These are phyloP conservation scores for Acipenser oxyrinchus DNA, from an alignment of 2,797 vertebrate genomes.

Conservation along the genomic window DNA sequence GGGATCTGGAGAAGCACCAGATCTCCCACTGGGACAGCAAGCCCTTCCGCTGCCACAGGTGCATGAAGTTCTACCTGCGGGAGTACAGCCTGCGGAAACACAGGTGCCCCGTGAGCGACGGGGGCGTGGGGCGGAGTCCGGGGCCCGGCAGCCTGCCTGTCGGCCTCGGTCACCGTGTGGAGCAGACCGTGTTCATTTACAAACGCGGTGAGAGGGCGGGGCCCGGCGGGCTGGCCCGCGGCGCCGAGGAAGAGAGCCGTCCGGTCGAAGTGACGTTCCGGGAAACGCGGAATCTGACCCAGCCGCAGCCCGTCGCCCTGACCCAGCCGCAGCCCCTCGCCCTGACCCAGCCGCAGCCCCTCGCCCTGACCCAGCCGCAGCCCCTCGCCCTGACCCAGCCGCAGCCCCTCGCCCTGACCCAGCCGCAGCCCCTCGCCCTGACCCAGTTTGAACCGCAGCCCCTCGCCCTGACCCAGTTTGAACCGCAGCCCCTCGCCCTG, in stretches of 20 bases:
- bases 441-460: too few relatives aligned
- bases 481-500: background rate
- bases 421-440: too few relatives aligned
- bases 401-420: background rate
- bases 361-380: background rate
- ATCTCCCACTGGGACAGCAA: constrained; percentile 27
- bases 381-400: background rate
- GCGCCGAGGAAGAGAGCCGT: too few relatives aligned
- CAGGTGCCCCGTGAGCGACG: constrained; percentile 45
- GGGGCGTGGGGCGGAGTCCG: constrained; percentile 1
- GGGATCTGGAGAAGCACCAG: constrained; percentile 1
- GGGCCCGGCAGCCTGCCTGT: background rate
- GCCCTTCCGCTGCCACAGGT: constrained; percentile 52
- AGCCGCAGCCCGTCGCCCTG: too few relatives aligned
- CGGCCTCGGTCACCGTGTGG: too few relatives aligned
- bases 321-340: too few relatives aligned
- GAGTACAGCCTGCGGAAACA: constrained; percentile 61
- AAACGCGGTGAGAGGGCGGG: too few relatives aligned
- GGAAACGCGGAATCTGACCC: too few relatives aligned
- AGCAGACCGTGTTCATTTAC: too few relatives aligned
- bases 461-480: background rate
- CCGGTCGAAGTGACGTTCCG: too few relatives aligned
- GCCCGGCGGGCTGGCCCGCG: too few relatives aligned
- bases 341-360: too few relatives aligned
- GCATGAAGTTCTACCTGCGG: constrained; percentile 59